phyloP scores from a whole-genome alignment of 2,797 vertebrate species.

The Lycodopsis pacificus region DNA sequence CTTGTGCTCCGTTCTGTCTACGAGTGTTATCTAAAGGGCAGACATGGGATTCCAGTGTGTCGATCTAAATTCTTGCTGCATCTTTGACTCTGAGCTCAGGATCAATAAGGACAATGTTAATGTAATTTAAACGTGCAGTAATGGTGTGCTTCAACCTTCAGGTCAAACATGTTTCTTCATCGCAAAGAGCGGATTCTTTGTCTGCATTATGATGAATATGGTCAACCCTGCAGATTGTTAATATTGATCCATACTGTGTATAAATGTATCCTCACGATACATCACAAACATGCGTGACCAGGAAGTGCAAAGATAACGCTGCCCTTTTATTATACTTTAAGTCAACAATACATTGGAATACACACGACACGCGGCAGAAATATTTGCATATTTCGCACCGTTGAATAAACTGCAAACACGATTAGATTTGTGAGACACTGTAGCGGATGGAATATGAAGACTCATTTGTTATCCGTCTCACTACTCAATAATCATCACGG shows the following conservation, averaged over 20 bases:
- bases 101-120: conserved; percentile 26
- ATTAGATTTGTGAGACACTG: conserved; percentile 28
- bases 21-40: neutral
- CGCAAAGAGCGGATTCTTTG: conserved; percentile 2
- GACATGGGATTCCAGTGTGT: neutral
- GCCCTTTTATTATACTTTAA: neutral
- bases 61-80: neutral
- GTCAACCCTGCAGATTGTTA: neutral
- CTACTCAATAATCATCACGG: conserved; percentile 16
- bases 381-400: conserved; percentile 10
- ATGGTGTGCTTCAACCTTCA: conserved; percentile 1
- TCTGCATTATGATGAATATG: neutral
- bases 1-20: neutral
- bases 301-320: conserved; percentile 1
- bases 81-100: conserved; percentile 18
- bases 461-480: conserved; percentile 20
- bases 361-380: conserved; percentile 1
- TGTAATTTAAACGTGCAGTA: conserved; percentile 25
- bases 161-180: conserved; percentile 31
- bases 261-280: neutral
- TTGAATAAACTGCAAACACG: conserved; percentile 22
- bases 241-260: conserved; percentile 4
- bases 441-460: conserved; percentile 7
- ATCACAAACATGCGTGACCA: neutral
- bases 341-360: neutral